A percentile compares a stretch with the other conserved stretches of the same genome.
Evolutionary conservation across 2,797 vertebrate species (phyloP).

Genomic region (Enteromius anoplus): DNA sequence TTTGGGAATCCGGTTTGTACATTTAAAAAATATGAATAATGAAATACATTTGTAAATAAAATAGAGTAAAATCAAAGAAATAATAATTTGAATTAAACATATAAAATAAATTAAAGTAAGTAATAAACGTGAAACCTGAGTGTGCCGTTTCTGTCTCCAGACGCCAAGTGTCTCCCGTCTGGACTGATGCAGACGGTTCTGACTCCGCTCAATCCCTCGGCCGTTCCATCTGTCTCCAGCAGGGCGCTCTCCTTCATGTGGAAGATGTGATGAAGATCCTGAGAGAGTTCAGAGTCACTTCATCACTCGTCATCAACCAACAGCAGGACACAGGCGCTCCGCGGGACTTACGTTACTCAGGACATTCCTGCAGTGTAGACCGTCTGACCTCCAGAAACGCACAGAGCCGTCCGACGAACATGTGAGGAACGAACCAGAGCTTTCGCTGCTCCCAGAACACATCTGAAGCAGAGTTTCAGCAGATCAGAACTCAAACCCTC

Average conservation of each 20-base stretch:
- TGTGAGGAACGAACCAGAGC: conserved; percentile 84
- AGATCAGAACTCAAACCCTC: neutral
- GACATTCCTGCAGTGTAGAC: conserved; percentile 78
- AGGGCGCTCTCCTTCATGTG: conserved; percentile 84
- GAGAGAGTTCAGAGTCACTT: neutral
- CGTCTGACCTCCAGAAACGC: conserved; percentile 85
- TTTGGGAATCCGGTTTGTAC: no score
- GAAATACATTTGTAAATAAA: neutral
- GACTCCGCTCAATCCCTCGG: conserved; percentile 84
- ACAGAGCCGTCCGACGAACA: conserved; percentile 93
- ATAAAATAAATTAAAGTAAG: neutral
- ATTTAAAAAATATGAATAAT: neutral
- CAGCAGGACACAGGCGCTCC: neutral
- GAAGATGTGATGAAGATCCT: conserved; percentile 92
- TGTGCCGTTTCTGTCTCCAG: conserved; percentile 90
- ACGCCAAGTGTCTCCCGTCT: conserved; percentile 92
- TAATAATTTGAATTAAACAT: neutral
- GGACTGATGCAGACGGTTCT: conserved; percentile 92
- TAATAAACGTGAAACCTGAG: conserved; percentile 79
- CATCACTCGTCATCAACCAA: neutral
- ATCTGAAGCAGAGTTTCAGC: conserved; percentile 73
- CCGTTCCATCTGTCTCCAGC: conserved; percentile 82
- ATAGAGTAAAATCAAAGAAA: neutral
- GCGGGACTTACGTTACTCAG: conserved; percentile 85
- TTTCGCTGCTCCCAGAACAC: conserved; percentile 85